Evolutionary conservation across 2,113 vertebrate species (phyloP).

Genomic region (Sprattus sprattus): DNA sequence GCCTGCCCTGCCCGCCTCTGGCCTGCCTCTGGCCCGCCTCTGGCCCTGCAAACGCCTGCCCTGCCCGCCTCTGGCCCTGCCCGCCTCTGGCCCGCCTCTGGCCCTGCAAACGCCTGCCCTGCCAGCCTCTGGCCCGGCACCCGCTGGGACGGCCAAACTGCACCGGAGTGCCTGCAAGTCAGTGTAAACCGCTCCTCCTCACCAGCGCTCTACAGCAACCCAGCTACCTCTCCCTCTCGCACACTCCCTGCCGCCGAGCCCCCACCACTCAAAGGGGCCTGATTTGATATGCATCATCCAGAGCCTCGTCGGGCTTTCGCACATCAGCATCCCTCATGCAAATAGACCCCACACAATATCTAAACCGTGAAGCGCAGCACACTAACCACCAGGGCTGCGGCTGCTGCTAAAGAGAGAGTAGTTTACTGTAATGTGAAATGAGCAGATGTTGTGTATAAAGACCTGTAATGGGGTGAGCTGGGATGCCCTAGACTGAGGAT

Average conservation of each 20-base stretch:
- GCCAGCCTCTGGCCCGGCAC: too few relatives aligned
- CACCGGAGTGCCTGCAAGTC: background rate
- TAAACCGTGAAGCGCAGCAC: too few relatives aligned
- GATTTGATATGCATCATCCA: too few relatives aligned
- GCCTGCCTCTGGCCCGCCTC: too few relatives aligned
- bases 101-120: too few relatives aligned
- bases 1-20: too few relatives aligned
- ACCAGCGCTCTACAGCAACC: background rate
- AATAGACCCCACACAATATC: background rate
- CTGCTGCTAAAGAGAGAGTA: background rate
- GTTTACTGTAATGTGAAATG: constrained; percentile 34
- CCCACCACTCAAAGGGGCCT: too few relatives aligned
- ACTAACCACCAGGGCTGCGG: background rate
- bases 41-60: too few relatives aligned
- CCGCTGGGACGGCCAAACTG: background rate
- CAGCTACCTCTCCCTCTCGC: background rate
- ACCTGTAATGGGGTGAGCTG: background rate
- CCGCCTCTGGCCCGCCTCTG: background rate
- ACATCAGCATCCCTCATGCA: too few relatives aligned
- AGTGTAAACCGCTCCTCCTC: background rate
- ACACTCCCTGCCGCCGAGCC: background rate
- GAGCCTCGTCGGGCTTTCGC: too few relatives aligned
- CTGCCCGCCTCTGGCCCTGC: background rate
- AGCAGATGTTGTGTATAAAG: constrained; percentile 20
- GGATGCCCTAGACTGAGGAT: background rate